phyloP scores from a whole-genome alignment of 2,888 invertebrate genomes.

The Macrosiphum euphorbiae region DNA sequence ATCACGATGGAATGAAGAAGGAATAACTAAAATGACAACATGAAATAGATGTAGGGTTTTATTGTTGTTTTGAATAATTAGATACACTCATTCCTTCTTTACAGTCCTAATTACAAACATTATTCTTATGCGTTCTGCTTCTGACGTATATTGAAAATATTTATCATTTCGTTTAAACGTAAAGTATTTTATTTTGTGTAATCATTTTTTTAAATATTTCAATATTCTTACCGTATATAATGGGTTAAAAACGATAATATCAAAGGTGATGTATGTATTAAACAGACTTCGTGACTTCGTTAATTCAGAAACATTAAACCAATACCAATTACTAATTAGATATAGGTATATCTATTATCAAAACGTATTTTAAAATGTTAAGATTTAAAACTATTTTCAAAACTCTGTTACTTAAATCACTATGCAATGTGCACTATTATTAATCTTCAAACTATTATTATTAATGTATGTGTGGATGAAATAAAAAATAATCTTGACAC shows the following conservation, averaged over 20 bases:
- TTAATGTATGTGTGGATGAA: not conserved
- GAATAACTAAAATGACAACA: slow-evolving; percentile 37
- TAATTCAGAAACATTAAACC: not conserved
- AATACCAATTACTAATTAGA: not conserved
- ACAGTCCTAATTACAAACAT: slow-evolving; percentile 35
- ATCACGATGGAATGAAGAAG: not conserved
- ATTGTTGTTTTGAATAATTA: slow-evolving; percentile 43
- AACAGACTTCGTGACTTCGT: not conserved
- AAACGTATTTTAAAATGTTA: not conserved
- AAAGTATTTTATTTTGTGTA: not conserved
- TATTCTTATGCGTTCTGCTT: slow-evolving; percentile 8
- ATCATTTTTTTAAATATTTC: not conserved
- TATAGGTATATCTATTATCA: not conserved
- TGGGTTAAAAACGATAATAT: not conserved
- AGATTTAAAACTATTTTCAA: not conserved
- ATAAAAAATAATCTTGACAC: not conserved
- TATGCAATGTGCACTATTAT: not conserved
- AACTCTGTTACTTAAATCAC: not conserved
- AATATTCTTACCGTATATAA: not conserved
- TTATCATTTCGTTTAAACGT: slow-evolving; percentile 14
- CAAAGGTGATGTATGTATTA: not conserved
- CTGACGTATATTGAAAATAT: slow-evolving; percentile 23
- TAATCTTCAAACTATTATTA: not conserved
- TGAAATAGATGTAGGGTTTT: slow-evolving; percentile 9
- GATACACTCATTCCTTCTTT: not conserved